Percentiles rank a stretch among this genome's conserved stretches.
phyloP scores from a whole-genome alignment of 2,113 vertebrate species.

The Sardina pilchardus region DNA sequence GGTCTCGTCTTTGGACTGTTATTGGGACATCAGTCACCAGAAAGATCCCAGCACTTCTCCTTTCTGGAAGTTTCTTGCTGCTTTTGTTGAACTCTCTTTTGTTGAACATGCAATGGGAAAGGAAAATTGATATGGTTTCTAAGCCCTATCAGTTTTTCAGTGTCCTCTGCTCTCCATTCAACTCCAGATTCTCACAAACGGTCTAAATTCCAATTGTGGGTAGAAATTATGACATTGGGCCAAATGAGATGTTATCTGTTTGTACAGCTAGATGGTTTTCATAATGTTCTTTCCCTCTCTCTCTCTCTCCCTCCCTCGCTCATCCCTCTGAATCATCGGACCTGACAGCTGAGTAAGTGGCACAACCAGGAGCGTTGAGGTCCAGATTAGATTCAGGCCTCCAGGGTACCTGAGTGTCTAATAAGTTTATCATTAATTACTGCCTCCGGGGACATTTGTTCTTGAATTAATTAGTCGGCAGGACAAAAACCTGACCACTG shows the following conservation, averaged over 20 bases:
- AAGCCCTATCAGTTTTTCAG: neutral
- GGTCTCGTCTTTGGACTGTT: neutral
- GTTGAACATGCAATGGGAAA: neutral
- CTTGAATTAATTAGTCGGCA: conserved; percentile 70
- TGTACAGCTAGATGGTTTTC: neutral
- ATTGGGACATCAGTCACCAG: neutral
- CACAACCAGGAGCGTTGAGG: conserved; percentile 53
- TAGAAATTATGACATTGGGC: neutral
- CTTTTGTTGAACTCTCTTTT: neutral
- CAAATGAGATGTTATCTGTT: neutral
- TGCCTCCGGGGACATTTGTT: conserved; percentile 70
- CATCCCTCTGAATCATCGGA: conserved; percentile 53
- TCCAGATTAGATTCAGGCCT: conserved; percentile 62
- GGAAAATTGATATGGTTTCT: neutral
- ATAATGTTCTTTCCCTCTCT: conserved; percentile 27
- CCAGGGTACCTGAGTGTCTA: conserved; percentile 63
- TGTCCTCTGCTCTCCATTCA: neutral
- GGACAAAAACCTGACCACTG: conserved; percentile 54
- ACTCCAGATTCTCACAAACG: neutral
- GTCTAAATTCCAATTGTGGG: neutral
- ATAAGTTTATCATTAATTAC: conserved; percentile 76
- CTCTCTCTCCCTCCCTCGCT: conserved; percentile 28
- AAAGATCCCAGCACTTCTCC: neutral
- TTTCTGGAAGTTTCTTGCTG: neutral
- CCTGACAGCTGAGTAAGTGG: conserved; percentile 64